A percentile compares a stretch with the other conserved stretches of the same genome.
phyloP scores from a whole-genome alignment of 2,888 invertebrate genomes.

The Melieria crassipennis region DNA sequence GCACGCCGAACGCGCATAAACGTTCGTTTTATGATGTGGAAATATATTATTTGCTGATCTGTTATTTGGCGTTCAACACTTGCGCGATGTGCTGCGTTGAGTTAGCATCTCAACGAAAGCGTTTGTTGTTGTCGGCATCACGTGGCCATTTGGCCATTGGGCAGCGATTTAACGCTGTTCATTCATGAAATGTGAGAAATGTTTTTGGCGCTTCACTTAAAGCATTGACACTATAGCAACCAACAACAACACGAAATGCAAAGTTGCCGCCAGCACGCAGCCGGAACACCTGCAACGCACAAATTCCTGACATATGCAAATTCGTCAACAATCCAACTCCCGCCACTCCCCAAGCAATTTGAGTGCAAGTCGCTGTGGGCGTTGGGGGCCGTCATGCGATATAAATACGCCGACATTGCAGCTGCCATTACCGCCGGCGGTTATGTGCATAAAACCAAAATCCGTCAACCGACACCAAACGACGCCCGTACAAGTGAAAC shows the following conservation, averaged over 20 bases:
- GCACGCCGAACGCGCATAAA: not conserved
- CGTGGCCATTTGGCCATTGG: not conserved
- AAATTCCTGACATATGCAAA: not conserved
- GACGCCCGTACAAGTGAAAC: not conserved
- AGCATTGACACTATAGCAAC: not conserved
- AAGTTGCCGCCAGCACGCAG: not conserved
- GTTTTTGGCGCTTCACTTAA: not conserved
- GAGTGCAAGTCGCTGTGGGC: not conserved
- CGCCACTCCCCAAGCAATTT: not conserved
- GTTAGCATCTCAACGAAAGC: not conserved
- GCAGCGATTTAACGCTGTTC: not conserved
- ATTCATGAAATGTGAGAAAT: not conserved
- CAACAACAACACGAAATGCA: too few relatives aligned
- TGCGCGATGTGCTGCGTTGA: not conserved
- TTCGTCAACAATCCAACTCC: not conserved
- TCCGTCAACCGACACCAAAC: slow-evolving; percentile 27
- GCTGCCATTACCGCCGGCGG: slow-evolving; percentile 15
- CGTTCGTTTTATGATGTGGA: slow-evolving; percentile 11
- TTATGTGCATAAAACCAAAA: slow-evolving; percentile 33
- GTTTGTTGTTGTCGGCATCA: not conserved
- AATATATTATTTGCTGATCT: slow-evolving; percentile 2
- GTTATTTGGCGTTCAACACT: slow-evolving; percentile 22
- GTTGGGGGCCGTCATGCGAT: slow-evolving; percentile 3
- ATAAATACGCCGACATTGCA: slow-evolving; percentile 26
- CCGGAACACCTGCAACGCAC: not conserved